Evolutionary conservation across 2,888 invertebrate species (phyloP).

Genomic region (Scaptomyza flava): DNA sequence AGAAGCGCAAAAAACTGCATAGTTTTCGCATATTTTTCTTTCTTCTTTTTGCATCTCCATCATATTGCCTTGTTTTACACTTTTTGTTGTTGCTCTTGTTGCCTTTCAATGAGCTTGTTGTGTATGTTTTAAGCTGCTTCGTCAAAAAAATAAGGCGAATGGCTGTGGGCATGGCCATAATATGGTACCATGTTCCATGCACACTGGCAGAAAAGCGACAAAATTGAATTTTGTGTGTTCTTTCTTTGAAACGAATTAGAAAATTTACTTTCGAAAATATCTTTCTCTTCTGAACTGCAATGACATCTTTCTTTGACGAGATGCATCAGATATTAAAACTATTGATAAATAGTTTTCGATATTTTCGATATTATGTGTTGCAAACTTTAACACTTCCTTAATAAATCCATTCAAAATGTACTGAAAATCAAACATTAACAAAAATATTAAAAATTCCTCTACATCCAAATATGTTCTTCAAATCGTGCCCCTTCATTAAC

Average conservation of each 20-base stretch:
- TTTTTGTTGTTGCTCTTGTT: conserved; percentile 30
- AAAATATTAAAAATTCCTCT: background rate
- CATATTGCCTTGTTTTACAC: conserved; percentile 19
- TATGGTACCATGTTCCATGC: conserved; percentile 10
- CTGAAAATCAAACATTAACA: background rate
- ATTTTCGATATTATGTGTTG: too few relatives aligned
- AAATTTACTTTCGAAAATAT: conserved; percentile 10
- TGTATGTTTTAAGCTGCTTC: conserved; percentile 36
- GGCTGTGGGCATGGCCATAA: conserved; percentile 20
- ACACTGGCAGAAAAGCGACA: conserved; percentile 2
- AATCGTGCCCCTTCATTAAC: background rate
- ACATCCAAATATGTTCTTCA: background rate
- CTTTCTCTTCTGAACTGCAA: too few relatives aligned
- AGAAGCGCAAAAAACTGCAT: conserved; percentile 48
- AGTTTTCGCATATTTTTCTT: conserved; percentile 46
- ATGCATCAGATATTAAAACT: too few relatives aligned
- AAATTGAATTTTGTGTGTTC: background rate
- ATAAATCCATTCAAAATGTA: too few relatives aligned
- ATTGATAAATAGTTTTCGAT: too few relatives aligned
- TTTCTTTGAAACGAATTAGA: conserved; percentile 15
- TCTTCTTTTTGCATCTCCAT: conserved; percentile 12
- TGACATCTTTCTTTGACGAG: too few relatives aligned
- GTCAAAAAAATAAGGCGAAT: conserved; percentile 9
- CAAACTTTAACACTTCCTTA: too few relatives aligned
- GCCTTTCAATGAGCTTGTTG: conserved; percentile 58